Evolutionary conservation across 2,113 vertebrate species (phyloP), one percentile per base, ranked within the genome.

Genomic region (Odontophorus gujanensis): DNA sequence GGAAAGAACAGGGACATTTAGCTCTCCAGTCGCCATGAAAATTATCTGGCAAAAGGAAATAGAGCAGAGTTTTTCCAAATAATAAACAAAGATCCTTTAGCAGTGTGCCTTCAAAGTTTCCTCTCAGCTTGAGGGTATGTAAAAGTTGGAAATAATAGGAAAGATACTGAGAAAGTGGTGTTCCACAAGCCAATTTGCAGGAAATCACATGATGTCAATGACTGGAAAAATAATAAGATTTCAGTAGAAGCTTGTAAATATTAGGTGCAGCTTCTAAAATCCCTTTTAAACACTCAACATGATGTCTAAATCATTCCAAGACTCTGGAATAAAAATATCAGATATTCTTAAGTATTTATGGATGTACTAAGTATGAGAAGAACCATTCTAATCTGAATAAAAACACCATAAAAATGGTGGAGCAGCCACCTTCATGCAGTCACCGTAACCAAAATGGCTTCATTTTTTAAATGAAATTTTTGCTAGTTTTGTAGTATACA

Each of bases 101-200:
- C 63, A 86, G 20, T 82, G 13, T 63, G 61, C 40, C 36, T 87
- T 90, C 88, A 90, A 80, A 61, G 51, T 86, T 84, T 80, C 78
- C 72, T 81, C 51, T 81, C 47, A 81, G 40, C 57, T 80, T 75
- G 47, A 84, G 55, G 90, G 71, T 55, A n/a, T 81, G 78, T 63
- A 89, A 74, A 55, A 95, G 68, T 88, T 86, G 78, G 50, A 92
- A 95, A 80, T 85, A 72, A 85, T 81, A 88, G 89, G 73, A 96
- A 88, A 88, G 81, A 85, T 74, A 65, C 21, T 89, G 48, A 91
- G 65, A 78, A 84, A 77, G 32, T 65, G 15, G 22, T 81, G 32
- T 92, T 92, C 55, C 65, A 22, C 11, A 32, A 81, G 81, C 55
- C 81, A 91, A 78, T 89, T 96, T 92, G 45, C 74, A 87, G 88